Percentiles rank a stretch among this genome's conserved stretches.
Evolutionary conservation across 2,797 vertebrate species (phyloP).

Genomic region (Poecile montanus): DNA sequence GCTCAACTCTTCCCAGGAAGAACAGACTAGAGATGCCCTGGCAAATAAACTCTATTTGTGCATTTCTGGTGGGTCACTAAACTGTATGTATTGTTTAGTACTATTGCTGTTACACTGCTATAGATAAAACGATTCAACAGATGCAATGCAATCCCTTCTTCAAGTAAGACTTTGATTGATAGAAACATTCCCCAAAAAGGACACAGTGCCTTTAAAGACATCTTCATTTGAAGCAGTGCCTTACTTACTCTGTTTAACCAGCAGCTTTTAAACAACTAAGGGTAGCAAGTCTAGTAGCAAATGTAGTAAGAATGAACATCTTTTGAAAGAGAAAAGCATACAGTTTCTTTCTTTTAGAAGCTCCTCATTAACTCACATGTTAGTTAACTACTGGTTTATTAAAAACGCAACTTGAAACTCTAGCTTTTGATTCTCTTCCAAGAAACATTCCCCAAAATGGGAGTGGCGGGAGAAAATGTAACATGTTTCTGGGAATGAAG

Average conservation of each 20-base stretch:
- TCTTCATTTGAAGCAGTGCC: neutral
- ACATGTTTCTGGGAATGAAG: neutral
- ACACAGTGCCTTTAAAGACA: neutral
- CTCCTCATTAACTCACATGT: neutral
- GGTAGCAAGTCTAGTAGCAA: neutral
- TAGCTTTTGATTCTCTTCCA: neutral
- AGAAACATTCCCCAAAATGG: neutral
- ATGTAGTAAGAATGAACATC: fast-evolving
- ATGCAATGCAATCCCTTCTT: neutral
- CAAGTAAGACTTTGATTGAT: neutral
- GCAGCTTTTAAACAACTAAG: neutral
- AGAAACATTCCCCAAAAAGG: neutral
- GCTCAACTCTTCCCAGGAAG: neutral
- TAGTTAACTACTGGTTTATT: neutral
- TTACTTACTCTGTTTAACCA: neutral
- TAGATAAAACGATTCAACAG: neutral
- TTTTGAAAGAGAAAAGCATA: neutral
- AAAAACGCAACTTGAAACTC: neutral
- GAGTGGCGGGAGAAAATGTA: neutral
- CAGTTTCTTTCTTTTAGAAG: neutral
- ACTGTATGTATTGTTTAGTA: neutral
- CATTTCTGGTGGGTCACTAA: neutral
- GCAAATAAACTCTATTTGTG: neutral
- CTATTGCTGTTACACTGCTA: neutral
- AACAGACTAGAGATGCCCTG: neutral